Evolutionary conservation across 2,888 invertebrate species (phyloP).

Genomic region (Eledona agricola): DNA sequence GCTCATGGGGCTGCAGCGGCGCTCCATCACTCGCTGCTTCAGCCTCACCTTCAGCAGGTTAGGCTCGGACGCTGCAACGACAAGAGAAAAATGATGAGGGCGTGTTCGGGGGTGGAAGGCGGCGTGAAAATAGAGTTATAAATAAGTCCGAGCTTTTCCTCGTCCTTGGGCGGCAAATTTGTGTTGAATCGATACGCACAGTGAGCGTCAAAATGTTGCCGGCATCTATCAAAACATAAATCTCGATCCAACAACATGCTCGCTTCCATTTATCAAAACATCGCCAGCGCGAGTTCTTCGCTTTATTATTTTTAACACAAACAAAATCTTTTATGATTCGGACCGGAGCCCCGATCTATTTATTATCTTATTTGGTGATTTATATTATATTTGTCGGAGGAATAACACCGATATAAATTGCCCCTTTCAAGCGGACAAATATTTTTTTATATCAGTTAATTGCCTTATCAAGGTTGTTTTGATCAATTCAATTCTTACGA

Average conservation of each 20-base stretch:
- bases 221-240: conserved; percentile 25
- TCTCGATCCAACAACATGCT: conserved; percentile 10
- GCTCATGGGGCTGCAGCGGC: conserved; percentile 90
- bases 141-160: conserved; percentile 27
- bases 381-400: no score
- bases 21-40: conserved; percentile 94
- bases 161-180: conserved; percentile 30
- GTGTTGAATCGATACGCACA: conserved; percentile 30
- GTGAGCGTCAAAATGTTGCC: conserved; percentile 31
- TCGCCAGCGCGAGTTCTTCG: no score
- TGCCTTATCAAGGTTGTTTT: no score
- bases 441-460: no score
- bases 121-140: conserved; percentile 24
- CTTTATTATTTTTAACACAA: no score
- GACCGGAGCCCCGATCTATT: conserved; percentile 3
- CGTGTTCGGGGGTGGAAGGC: conserved; percentile 15
- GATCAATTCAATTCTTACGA: no score
- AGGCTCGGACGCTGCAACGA: conserved; percentile 90
- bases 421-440: no score
- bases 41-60: conserved; percentile 93
- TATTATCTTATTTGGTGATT: no score
- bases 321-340: no score
- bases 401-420: no score
- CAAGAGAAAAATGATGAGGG: conserved; percentile 4
- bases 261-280: conserved; percentile 1